Conservation (phyloP, 2,888 invertebrate genomes). For the Chrysolina americana region DNA sequence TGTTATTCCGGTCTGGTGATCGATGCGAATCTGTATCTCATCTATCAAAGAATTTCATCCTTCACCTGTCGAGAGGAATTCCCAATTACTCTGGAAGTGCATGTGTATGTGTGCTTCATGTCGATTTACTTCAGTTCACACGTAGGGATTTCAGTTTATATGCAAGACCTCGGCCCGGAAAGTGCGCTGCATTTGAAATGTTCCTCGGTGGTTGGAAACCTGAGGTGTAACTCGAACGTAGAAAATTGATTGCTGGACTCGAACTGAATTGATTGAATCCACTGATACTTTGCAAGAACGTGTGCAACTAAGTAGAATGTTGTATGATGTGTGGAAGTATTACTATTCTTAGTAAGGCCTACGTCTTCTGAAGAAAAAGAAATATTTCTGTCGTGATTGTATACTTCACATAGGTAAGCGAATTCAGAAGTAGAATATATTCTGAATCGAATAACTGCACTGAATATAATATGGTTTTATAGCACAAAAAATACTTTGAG, state of each 20-base stretch:
- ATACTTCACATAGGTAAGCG: no score
- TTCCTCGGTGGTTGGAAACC: not conserved
- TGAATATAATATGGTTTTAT: no score
- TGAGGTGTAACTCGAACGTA: not conserved
- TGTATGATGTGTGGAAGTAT: constrained; percentile 26
- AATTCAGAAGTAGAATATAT: no score
- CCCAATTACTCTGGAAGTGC: constrained; percentile 15
- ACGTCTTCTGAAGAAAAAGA: no score
- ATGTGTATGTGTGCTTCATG: constrained; percentile 28
- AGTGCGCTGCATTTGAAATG: constrained; percentile 27
- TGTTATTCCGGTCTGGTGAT: constrained; percentile 10
- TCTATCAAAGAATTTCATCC: constrained; percentile 17
- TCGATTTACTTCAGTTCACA: constrained; percentile 30
- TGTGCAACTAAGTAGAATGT: not conserved
- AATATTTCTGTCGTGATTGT: no score
- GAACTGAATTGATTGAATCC: constrained; percentile 9
- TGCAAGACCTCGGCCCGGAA: constrained; percentile 19
- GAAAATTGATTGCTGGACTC: constrained; percentile 28
- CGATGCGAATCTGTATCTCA: constrained; percentile 7
- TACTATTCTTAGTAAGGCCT: not conserved
- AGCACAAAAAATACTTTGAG: no score
- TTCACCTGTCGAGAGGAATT: constrained; percentile 10
- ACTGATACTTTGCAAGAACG: not conserved
- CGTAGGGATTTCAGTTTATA: constrained; percentile 29
- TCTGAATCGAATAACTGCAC: no score